phyloP scores from a whole-genome alignment of 2,797 vertebrate genomes.

The Florisuga fusca region DNA sequence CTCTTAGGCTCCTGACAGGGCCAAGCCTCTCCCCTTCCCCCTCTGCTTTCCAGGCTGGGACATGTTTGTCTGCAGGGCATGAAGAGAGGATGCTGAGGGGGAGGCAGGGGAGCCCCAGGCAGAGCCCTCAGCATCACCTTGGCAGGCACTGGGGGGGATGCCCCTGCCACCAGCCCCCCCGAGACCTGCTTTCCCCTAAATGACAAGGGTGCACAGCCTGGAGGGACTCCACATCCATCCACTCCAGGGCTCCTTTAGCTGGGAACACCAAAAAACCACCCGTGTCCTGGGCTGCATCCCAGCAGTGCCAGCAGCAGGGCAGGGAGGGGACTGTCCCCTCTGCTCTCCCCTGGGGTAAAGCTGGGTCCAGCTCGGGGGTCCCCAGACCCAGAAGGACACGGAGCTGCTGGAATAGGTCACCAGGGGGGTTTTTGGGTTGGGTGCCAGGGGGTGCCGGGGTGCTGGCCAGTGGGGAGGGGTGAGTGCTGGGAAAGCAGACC shows the following conservation, averaged over 20 bases:
- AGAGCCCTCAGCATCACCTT: neutral
- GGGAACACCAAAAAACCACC: neutral
- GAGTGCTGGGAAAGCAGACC: neutral
- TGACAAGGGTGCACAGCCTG: neutral
- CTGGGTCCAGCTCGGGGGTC: too few species aligned
- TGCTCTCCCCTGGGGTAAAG: neutral
- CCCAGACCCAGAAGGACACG: too few species aligned
- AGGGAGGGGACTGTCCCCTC: too few species aligned
- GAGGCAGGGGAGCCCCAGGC: neutral
- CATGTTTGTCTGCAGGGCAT: neutral
- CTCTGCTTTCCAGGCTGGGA: neutral
- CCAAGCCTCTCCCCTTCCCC: neutral
- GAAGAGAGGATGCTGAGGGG: neutral
- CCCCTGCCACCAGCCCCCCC: neutral
- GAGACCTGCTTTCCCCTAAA: neutral
- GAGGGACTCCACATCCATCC: rapidly evolving
- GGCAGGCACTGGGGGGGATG: neutral
- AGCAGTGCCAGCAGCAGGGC: neutral
- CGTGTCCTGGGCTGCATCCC: too few species aligned
- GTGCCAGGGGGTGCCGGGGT: rapidly evolving
- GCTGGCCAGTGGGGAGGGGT: neutral
- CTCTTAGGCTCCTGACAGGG: rapidly evolving
- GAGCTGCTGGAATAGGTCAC: too few species aligned
- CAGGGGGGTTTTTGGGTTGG: neutral
- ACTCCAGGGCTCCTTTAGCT: neutral